phyloP scores from a whole-genome alignment of 2,888 invertebrate species.

The Tenthredo mesomela region DNA sequence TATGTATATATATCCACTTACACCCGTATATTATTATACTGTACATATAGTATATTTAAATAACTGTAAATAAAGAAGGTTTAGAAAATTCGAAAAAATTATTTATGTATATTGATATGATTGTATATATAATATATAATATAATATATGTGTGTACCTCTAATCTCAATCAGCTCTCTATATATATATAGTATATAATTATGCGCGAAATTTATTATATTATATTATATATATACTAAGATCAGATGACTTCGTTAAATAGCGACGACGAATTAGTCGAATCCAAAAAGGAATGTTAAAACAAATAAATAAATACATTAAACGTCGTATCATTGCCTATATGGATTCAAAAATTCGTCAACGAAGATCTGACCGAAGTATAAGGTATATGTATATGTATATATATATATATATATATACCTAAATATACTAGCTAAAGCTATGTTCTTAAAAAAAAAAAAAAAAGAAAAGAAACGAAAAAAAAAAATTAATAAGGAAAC shows the following conservation, averaged over 20 bases:
- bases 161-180: not conserved
- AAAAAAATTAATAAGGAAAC: not conserved
- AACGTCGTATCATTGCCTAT: not conserved
- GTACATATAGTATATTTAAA: not conserved
- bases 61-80: not conserved
- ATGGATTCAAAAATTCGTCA: constrained; percentile 36
- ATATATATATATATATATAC: not conserved
- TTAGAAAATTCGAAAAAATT: not conserved
- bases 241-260: constrained; percentile 45
- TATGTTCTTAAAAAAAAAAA: not conserved
- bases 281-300: constrained; percentile 51
- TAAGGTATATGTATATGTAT: not conserved
- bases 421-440: not conserved
- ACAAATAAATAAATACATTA: not conserved
- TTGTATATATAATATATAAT: not conserved
- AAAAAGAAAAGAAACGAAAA: not conserved
- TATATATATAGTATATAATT: not conserved
- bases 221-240: too few relatives aligned
- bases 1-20: not conserved
- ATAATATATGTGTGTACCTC: not conserved
- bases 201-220: not conserved
- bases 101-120: not conserved
- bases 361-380: constrained; percentile 12
- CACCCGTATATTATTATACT: not conserved
- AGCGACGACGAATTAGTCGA: constrained; percentile 59